phyloP scores from a whole-genome alignment of 2,888 invertebrate species.

The Chesias legatella region DNA sequence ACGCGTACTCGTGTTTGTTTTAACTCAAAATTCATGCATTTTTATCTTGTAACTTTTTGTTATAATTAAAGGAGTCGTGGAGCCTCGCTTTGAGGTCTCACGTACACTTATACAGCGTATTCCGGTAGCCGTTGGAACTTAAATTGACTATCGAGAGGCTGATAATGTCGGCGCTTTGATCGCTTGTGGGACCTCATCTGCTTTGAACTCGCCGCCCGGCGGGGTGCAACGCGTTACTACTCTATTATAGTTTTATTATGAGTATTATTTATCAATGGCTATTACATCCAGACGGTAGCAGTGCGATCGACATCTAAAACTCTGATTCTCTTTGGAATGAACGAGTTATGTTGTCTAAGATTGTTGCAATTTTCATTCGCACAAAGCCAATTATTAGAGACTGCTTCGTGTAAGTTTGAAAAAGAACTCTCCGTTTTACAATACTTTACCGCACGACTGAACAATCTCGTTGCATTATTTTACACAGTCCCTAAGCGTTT shows the following conservation, averaged over 20 bases:
- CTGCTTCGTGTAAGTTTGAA: too few species aligned
- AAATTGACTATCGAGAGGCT: constrained; percentile 60
- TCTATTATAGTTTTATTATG: constrained; percentile 28
- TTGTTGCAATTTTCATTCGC: too few species aligned
- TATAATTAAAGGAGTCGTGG: constrained; percentile 1
- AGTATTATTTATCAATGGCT: constrained; percentile 20
- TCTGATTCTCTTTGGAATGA: neutral
- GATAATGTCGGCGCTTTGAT: constrained; percentile 69
- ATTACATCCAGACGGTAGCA: constrained; percentile 37
- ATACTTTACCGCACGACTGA: neutral
- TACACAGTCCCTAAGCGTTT: constrained; percentile 11
- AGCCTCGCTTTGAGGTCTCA: constrained; percentile 5
- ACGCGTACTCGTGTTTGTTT: constrained; percentile 12
- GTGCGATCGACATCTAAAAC: neutral
- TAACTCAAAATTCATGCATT: constrained; percentile 7
- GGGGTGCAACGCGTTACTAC: constrained; percentile 59
- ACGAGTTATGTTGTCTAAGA: too few species aligned
- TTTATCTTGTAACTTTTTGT: constrained; percentile 2
- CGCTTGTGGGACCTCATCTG: constrained; percentile 33
- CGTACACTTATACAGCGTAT: constrained; percentile 40
- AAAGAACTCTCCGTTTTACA: too few species aligned
- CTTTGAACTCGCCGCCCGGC: constrained; percentile 67
- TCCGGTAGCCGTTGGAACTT: constrained; percentile 53
- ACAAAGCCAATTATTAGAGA: too few species aligned
- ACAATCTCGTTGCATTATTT: constrained; percentile 1